Evolutionary conservation across 2,888 invertebrate species (phyloP), one percentile per base, ranked within the genome.

Genomic region (Pandemis heparana): DNA sequence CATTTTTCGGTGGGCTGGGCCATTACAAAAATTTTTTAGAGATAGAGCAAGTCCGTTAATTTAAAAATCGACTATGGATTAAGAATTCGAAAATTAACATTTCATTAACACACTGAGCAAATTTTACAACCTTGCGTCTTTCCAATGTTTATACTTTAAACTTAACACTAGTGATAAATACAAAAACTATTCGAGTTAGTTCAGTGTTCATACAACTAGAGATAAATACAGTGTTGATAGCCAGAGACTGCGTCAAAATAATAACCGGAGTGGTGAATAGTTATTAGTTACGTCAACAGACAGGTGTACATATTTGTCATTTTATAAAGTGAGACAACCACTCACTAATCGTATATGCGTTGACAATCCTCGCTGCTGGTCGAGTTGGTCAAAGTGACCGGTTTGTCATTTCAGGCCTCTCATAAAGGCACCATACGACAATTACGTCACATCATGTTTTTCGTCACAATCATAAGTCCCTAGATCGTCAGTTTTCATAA

Each of bases 151-250:
- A 76, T 79, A 77, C 77, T 81, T 82, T 81, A 76, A 79, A 81
- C 80, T 79, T 82, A 82, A 74, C 82, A 77, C 80, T 87, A 86
- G 78, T 74, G 79, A 84, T 85, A 88, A 85, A 87, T 87, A 86
- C 75, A 78, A 82, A 81, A 85, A 82, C 80, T 90, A 91, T 92
- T 92, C 91, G 88, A 91, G 90, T 88, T 87, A 85, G 82, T 85
- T 83, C 87, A 83, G 79, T 80, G 79, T 83, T 80, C 80, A 78
- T 70, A 56, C 10, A 62, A 39, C 64, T 70, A 70, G 70, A 43
- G 65, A 63, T 72, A 72, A 62, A 73, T 70, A 71, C 48, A 51
- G 53, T 48, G 63, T 51, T 63, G 73, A 68, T 63, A 70, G 43
- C 64, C 53, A n/a, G 39, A 63, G 46, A 69, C 32, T 4, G 41